phyloP scores from a whole-genome alignment of 2,888 invertebrate genomes.

The Callosobruchus maculatus region DNA sequence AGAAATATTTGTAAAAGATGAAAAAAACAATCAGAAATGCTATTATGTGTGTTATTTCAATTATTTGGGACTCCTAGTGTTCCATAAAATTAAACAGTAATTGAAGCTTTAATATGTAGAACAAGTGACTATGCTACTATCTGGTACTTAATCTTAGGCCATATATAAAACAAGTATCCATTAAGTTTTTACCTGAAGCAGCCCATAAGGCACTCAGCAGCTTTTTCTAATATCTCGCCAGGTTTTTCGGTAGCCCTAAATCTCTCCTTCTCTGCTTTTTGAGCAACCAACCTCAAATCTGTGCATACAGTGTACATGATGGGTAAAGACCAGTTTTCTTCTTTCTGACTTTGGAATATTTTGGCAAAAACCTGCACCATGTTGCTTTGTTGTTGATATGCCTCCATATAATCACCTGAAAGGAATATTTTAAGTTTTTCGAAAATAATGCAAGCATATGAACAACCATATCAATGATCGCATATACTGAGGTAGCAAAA shows the following conservation, averaged over 20 bases:
- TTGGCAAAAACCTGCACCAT: slow-evolving; percentile 77
- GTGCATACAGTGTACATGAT: slow-evolving; percentile 87
- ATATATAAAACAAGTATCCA: neutral
- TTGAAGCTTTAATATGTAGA: no score
- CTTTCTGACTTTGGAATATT: slow-evolving; percentile 81
- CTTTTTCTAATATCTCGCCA: slow-evolving; percentile 82
- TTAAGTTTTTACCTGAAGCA: slow-evolving; percentile 61
- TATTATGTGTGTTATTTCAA: neutral
- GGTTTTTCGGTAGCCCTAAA: slow-evolving; percentile 52
- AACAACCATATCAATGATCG: no score
- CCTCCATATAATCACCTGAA: slow-evolving; percentile 57
- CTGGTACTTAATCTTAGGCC: no score
- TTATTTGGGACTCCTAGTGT: neutral
- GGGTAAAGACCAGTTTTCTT: slow-evolving; percentile 96
- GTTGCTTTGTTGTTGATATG: slow-evolving; percentile 74
- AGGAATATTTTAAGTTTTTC: no score
- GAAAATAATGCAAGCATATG: no score
- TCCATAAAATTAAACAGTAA: no score
- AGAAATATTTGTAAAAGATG: neutral
- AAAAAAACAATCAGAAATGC: no score
- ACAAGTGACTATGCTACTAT: no score
- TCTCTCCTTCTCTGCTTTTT: slow-evolving; percentile 67
- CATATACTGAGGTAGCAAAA: no score
- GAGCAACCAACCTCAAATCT: slow-evolving; percentile 76
- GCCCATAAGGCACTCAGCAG: slow-evolving; percentile 88